Conservation (phyloP, 2,113 vertebrate species). For the Melozone crissalis region DNA sequence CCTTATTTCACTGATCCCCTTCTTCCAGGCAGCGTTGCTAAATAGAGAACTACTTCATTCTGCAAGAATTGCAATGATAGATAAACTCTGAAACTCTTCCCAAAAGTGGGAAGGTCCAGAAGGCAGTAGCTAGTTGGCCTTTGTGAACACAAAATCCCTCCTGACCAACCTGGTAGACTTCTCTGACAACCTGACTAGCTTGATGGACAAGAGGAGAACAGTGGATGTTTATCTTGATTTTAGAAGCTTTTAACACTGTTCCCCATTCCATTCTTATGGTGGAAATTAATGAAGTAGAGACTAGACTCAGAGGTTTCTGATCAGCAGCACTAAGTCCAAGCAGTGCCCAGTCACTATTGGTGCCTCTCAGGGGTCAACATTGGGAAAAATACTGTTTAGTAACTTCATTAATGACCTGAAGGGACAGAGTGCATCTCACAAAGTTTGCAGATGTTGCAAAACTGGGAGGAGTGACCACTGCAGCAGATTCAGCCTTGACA, state of each 20-base stretch:
- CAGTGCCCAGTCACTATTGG: background rate
- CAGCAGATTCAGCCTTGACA: background rate
- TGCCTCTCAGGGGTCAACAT: background rate
- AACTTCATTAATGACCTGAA: background rate
- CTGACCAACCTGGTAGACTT: background rate
- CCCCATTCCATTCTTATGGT: background rate
- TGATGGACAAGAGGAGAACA: background rate
- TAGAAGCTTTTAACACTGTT: background rate
- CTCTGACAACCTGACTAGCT: background rate
- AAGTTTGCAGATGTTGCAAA: background rate
- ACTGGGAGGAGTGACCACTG: background rate
- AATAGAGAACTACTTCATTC: background rate
- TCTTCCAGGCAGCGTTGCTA: background rate
- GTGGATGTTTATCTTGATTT: background rate
- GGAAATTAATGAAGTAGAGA: background rate
- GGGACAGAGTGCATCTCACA: background rate
- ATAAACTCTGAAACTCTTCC: background rate
- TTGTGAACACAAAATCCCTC: background rate
- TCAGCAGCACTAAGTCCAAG: background rate
- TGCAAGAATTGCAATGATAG: background rate
- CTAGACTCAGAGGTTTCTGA: background rate
- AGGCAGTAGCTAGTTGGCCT: background rate
- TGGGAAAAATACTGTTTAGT: background rate
- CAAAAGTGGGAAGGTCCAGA: background rate
- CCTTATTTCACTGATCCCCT: background rate